Conservation (phyloP, 2,888 invertebrate genomes). For the Cremastinae sp. region DNA sequence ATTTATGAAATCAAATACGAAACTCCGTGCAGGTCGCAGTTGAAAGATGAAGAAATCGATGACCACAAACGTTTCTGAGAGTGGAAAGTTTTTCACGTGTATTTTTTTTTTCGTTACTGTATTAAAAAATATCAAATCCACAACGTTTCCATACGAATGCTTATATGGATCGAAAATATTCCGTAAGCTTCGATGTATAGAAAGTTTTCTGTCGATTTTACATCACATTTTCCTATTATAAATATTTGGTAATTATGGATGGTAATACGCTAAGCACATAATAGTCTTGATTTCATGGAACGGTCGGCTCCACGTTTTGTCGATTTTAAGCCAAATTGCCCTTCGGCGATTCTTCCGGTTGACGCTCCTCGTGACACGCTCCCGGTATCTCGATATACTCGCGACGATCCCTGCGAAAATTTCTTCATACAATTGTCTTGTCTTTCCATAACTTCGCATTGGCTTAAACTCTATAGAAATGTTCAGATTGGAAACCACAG, state of each 20-base stretch:
- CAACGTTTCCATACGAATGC: neutral
- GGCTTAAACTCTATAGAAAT: slow-evolving; percentile 2
- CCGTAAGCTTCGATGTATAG: too few species aligned
- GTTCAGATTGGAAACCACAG: too few species aligned
- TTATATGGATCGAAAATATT: neutral
- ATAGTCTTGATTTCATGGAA: slow-evolving; percentile 40
- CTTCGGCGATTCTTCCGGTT: slow-evolving; percentile 64
- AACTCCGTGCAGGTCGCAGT: neutral
- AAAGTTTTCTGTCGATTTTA: slow-evolving; percentile 47
- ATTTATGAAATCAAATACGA: neutral
- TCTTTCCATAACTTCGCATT: slow-evolving; percentile 16
- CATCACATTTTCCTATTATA: slow-evolving; percentile 1
- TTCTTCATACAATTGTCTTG: slow-evolving; percentile 58
- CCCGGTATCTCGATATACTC: slow-evolving; percentile 74
- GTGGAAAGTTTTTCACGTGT: slow-evolving; percentile 10
- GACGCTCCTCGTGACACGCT: slow-evolving; percentile 67
- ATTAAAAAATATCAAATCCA: neutral
- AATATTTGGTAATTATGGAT: slow-evolving; percentile 54
- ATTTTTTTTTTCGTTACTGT: neutral
- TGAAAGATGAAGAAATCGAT: neutral
- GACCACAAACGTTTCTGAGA: slow-evolving; percentile 18
- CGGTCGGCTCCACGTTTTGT: neutral
- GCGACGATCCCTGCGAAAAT: slow-evolving; percentile 75
- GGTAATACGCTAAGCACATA: too few species aligned
- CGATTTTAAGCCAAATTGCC: slow-evolving; percentile 55